Percentiles rank a stretch among this genome's conserved stretches.
phyloP scores from a whole-genome alignment of 92 coral and sea anemone species.

The Epizoanthus illoricatus region DNA sequence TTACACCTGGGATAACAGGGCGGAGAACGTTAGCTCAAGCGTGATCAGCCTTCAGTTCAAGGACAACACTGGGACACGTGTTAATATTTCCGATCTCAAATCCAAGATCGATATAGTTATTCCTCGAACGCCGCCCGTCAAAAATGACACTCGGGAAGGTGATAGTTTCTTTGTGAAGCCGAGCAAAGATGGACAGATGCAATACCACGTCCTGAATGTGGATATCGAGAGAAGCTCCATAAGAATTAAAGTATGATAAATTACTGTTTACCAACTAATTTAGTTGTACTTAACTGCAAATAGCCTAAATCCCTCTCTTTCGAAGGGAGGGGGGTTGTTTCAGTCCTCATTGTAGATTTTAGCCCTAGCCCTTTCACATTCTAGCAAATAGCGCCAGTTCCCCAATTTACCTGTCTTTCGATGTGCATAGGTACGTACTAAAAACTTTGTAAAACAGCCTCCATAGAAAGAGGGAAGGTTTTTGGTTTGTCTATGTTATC shows the following conservation, averaged over 20 bases:
- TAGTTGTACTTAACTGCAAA: not conserved
- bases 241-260: not conserved
- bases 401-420: no score
- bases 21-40: not conserved
- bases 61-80: not conserved
- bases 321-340: no score
- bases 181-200: conserved; percentile 4
- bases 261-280: not conserved
- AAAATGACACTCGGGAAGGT: not conserved
- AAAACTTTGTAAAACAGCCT: no score
- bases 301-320: no score
- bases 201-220: not conserved
- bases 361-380: no score
- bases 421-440: no score
- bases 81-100: not conserved
- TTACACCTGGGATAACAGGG: conserved; percentile 11
- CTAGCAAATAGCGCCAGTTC: no score
- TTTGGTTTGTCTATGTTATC: no score
- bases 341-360: no score
- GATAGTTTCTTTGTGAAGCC: not conserved
- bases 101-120: not conserved
- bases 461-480: no score
- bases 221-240: conserved; percentile 1
- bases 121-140: not conserved
- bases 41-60: conserved; percentile 2